Evolutionary conservation across 2,113 vertebrate genomes (phyloP).

Genomic region (Apodemus speciosus): DNA sequence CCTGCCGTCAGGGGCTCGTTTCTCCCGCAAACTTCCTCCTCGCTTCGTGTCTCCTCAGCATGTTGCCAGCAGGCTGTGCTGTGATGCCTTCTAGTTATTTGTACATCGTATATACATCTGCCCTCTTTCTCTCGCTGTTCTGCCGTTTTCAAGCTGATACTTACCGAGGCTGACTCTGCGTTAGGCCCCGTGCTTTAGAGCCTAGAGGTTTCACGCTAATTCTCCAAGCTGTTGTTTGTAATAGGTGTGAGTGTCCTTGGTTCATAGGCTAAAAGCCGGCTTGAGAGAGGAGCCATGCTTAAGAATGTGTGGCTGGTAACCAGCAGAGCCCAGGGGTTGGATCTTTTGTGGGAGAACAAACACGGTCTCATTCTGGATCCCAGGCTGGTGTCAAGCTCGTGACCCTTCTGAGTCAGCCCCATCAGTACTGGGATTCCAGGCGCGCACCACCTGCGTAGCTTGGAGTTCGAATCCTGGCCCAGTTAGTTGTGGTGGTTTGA

Average conservation of each 20-base stretch:
- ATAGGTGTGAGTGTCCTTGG: background rate
- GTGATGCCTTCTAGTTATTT: constrained; percentile 29
- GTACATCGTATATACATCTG: background rate
- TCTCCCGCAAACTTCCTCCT: background rate
- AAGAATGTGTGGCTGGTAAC: background rate
- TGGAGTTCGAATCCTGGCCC: background rate
- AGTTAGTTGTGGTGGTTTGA: background rate
- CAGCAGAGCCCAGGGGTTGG: background rate
- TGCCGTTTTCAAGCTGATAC: background rate
- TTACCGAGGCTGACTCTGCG: background rate
- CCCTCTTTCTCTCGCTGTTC: background rate
- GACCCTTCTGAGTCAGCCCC: background rate
- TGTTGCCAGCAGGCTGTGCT: constrained; percentile 51
- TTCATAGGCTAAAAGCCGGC: background rate
- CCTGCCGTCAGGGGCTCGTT: background rate
- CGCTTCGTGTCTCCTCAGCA: background rate
- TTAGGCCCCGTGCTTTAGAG: background rate
- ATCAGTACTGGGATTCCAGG: background rate
- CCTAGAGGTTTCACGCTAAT: background rate
- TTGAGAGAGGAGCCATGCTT: background rate
- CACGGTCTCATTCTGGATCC: background rate
- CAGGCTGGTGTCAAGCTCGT: background rate
- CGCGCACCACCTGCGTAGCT: background rate
- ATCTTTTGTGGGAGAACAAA: background rate
- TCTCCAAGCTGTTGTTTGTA: background rate